Base-by-base conservation (phyloP, 2,113 vertebrate species). In the Terrapene triunguis region DNA sequence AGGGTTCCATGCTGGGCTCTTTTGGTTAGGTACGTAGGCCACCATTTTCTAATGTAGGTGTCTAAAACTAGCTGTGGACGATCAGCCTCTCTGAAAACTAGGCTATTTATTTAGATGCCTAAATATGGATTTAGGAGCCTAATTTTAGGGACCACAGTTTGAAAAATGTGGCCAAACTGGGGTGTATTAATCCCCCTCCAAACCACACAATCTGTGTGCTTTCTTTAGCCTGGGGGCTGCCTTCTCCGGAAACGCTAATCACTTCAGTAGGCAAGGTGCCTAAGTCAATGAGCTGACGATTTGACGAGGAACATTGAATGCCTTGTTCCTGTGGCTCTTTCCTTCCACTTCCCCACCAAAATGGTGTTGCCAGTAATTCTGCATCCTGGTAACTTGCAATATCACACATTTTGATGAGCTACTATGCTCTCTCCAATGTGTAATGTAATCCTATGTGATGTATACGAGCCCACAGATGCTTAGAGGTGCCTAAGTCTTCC, bases 391-490 rank as follows among this genome's bases (percentile, higher is more conserved):
- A 90, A 87, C 35, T 91, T 81, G 82, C 85, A 89, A 48, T 16
- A 29, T 90, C 89, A 81, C 87, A 95, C 96, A 95, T 94, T 95
- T 93, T 94, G 93, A 78, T 82, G 81, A 93, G 89, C 38, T 92
- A 82, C 82, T 32, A 35, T 89, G 96, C 86, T 44, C 51, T 76
- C 11, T 48, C 80, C 62, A 10, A 0, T 47, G 44, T 47, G 44
- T 47, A 47, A 8, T 47, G 76, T 72, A 86, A 47, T 0, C 2
- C n/a, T 80, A 50, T 89, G 85, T n/a, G 95, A 59, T 92, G 94
- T 94, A 48, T 80, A 53, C 17, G 72, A 89, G 62, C 48, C 83
- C 38, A 25, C 19, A 89, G 93, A 90, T 90, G 42, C 42, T 95
- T 86, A 8, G 80, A 87, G 91, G 94, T 88, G 92, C 85, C 90